phyloP scores from a whole-genome alignment of 1,140 invertebrate genomes.

The Cydia splendana region DNA sequence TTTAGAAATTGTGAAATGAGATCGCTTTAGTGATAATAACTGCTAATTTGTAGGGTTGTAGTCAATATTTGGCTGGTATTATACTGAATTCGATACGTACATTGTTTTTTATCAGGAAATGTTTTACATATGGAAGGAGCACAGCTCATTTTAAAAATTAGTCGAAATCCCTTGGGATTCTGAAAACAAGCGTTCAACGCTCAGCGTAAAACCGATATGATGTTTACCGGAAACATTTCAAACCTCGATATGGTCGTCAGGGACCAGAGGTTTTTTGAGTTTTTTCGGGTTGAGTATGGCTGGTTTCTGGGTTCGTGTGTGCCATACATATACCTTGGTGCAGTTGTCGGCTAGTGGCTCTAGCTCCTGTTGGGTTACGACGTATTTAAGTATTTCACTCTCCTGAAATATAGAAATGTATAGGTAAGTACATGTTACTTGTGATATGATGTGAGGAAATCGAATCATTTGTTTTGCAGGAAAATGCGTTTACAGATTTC shows the following conservation, averaged over 20 bases:
- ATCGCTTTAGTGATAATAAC: too few relatives aligned
- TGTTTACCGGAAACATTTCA: conserved; percentile 63
- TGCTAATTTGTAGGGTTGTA: neutral
- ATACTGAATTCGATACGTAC: neutral
- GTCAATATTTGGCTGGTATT: neutral
- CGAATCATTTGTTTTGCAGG: too few relatives aligned
- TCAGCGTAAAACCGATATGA: conserved; percentile 26
- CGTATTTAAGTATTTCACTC: conserved; percentile 91
- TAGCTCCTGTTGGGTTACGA: conserved; percentile 88
- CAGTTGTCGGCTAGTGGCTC: conserved; percentile 95
- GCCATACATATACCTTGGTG: conserved; percentile 97
- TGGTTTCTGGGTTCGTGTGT: conserved; percentile 95
- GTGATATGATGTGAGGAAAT: too few relatives aligned
- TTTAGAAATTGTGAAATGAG: too few relatives aligned
- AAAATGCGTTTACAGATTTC: too few relatives aligned
- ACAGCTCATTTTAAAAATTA: conserved; percentile 16
- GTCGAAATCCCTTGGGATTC: conserved; percentile 6
- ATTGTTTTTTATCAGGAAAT: too few relatives aligned
- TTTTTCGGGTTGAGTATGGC: conserved; percentile 85
- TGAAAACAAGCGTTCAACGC: conserved; percentile 8
- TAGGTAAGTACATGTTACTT: neutral
- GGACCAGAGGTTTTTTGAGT: conserved; percentile 72
- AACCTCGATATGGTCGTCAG: conserved; percentile 88
- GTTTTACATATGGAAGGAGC: conserved; percentile 8
- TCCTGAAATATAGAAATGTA: conserved; percentile 80